Conservation (phyloP, 37 sponge, comb jelly and placozoan genomes). For the Bolinopsis microptera region DNA sequence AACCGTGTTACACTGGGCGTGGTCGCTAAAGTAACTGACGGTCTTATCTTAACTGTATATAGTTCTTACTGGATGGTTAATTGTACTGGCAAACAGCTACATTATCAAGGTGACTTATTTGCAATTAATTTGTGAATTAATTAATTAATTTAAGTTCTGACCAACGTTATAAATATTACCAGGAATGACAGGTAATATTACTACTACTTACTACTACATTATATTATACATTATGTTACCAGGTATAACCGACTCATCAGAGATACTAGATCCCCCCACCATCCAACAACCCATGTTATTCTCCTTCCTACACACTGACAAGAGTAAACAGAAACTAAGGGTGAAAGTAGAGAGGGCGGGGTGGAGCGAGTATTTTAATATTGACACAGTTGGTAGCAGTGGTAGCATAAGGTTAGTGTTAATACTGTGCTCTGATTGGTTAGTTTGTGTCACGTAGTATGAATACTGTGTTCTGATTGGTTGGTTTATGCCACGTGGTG, state of each 20-base stretch:
- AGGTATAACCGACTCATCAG: constrained; percentile 13
- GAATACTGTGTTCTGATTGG: no score
- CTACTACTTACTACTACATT: no score
- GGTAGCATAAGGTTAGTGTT: constrained; percentile 28
- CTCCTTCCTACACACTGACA: constrained; percentile 9
- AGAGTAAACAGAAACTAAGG: constrained; percentile 29
- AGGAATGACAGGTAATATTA: no score
- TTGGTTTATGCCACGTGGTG: no score
- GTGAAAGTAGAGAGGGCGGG: constrained; percentile 16
- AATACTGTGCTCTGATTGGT: background rate
- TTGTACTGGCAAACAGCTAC: background rate
- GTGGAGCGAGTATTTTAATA: constrained; percentile 41
- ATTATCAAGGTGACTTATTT: no score
- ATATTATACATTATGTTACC: no score
- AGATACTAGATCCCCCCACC: background rate
- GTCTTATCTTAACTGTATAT: constrained; percentile 10
- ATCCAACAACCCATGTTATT: constrained; percentile 53
- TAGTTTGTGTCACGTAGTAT: no score
- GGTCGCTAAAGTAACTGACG: background rate
- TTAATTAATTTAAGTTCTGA: no score
- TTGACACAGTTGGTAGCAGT: constrained; percentile 34
- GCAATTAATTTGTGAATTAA: no score
- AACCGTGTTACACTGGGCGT: constrained; percentile 38
- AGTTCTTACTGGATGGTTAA: constrained; percentile 57
- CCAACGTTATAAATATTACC: no score